phyloP scores from a whole-genome alignment of 2,113 vertebrate genomes.

The Sorex araneus region DNA sequence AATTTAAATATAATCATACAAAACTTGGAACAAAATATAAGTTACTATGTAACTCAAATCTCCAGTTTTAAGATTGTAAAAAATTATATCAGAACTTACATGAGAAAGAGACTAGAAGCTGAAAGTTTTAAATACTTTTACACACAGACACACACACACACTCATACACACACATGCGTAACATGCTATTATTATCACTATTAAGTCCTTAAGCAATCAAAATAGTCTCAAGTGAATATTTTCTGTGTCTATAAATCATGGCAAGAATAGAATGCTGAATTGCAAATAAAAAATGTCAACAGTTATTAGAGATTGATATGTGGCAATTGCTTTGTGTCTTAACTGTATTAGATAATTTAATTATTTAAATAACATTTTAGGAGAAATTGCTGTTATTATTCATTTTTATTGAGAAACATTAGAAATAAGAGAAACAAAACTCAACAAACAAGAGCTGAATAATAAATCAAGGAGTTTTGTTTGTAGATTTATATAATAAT shows the following conservation, averaged over 20 bases:
- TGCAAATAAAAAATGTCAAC: not conserved
- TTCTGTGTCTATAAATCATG: not conserved
- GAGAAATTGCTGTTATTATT: not conserved
- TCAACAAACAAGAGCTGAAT: not conserved
- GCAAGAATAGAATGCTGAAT: not conserved
- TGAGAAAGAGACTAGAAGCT: slow-evolving; percentile 11
- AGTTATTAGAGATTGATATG: not conserved
- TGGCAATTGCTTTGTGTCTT: not conserved
- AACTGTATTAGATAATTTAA: not conserved
- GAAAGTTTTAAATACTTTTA: not conserved
- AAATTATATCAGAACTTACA: not conserved
- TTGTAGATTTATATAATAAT: not conserved
- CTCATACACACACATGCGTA: not conserved
- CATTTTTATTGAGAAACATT: not conserved
- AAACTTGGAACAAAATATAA: not conserved
- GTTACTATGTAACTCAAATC: not conserved
- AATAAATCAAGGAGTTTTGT: not conserved
- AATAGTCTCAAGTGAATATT: not conserved
- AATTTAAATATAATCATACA: slow-evolving; percentile 19
- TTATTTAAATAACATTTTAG: not conserved
- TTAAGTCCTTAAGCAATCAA: not conserved
- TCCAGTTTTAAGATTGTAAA: slow-evolving; percentile 1
- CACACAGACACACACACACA: too few relatives aligned
- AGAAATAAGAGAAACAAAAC: not conserved
- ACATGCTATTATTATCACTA: not conserved